Evolutionary conservation across 2,113 vertebrate species (phyloP).

Genomic region (Eulacestoma nigropectus): DNA sequence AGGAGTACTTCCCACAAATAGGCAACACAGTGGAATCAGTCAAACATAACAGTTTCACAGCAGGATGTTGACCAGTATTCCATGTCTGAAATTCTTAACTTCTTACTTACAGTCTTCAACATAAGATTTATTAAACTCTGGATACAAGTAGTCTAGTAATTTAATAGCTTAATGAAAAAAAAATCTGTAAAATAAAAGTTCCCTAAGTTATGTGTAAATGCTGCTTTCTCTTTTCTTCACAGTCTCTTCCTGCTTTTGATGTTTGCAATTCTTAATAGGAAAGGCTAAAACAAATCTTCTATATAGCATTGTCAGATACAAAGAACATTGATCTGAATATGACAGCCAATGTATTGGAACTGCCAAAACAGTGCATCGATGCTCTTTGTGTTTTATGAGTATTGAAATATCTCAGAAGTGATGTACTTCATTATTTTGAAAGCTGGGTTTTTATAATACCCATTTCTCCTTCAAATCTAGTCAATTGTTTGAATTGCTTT

Average conservation of each 20-base stretch:
- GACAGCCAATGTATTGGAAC: not conserved
- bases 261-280: not conserved
- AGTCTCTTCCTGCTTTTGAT: not conserved
- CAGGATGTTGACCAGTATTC: not conserved
- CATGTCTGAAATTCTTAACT: not conserved
- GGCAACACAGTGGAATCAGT: not conserved
- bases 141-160: not conserved
- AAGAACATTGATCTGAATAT: not conserved
- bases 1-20: not conserved
- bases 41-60: not conserved
- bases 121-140: not conserved
- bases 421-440: slow-evolving; percentile 16
- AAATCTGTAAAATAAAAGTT: not conserved
- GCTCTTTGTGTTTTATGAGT: not conserved
- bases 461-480: slow-evolving; percentile 7
- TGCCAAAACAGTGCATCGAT: not conserved
- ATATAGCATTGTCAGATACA: not conserved
- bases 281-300: not conserved
- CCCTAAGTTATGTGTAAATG: not conserved
- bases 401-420: slow-evolving; percentile 8
- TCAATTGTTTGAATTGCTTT: not conserved
- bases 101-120: not conserved
- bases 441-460: not conserved
- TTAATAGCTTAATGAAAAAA: not conserved
- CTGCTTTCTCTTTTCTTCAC: not conserved